phyloP scores from a whole-genome alignment of 2,113 vertebrate genomes.

The Rafetus swinhoei region DNA sequence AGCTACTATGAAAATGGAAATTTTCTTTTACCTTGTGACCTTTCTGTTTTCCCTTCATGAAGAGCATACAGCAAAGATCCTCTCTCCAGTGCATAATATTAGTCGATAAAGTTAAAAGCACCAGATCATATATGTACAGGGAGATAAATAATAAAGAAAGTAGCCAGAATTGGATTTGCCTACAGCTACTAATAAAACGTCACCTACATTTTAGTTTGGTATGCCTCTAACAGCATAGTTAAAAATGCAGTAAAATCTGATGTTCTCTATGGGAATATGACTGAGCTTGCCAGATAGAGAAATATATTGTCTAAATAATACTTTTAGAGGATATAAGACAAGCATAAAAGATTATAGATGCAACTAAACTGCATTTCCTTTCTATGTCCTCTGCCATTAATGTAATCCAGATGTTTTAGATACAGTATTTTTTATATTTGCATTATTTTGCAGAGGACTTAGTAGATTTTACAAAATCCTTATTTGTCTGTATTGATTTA shows the following conservation, averaged over 20 bases:
- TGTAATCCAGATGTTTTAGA: not conserved
- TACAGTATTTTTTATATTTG: not conserved
- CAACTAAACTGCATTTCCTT: not conserved
- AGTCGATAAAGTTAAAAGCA: constrained; percentile 53
- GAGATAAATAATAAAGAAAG: constrained; percentile 37
- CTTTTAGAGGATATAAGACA: not conserved
- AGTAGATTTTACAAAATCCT: not conserved
- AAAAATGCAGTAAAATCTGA: constrained; percentile 33
- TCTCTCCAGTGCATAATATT: constrained; percentile 30
- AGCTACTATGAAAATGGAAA: constrained; percentile 43
- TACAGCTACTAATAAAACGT: constrained; percentile 36
- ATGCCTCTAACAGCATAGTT: not conserved
- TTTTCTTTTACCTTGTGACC: constrained; percentile 58
- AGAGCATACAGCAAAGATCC: constrained; percentile 4
- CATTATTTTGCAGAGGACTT: not conserved
- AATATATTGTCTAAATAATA: constrained; percentile 32
- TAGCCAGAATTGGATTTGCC: constrained; percentile 22
- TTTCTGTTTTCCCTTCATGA: constrained; percentile 24
- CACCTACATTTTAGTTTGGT: constrained; percentile 30
- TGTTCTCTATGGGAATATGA: not conserved
- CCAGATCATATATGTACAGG: not conserved
- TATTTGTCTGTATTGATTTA: not conserved
- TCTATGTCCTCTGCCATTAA: not conserved
- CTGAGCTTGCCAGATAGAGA: constrained; percentile 1
- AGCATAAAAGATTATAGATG: not conserved